phyloP scores from a whole-genome alignment of 2,797 vertebrate species.

The Poeciliopsis turneri region DNA sequence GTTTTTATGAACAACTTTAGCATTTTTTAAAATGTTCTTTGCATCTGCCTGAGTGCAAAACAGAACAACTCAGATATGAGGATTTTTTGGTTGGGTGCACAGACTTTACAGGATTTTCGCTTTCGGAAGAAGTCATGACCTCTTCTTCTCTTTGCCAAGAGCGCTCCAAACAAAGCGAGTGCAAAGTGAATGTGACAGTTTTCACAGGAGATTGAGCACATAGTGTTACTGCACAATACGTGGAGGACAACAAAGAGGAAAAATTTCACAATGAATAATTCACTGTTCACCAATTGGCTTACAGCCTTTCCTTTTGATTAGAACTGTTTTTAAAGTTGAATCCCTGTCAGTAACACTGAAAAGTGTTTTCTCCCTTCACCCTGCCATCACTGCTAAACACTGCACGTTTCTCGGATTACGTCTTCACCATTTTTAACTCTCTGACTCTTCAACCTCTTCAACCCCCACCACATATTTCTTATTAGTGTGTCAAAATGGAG shows the following conservation, averaged over 20 bases:
- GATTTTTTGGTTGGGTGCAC: conserved; percentile 27
- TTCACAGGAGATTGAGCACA: conserved; percentile 25
- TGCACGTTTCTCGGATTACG: conserved; percentile 22
- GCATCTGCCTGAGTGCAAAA: conserved; percentile 16
- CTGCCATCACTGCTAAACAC: conserved; percentile 6
- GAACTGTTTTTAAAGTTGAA: conserved; percentile 10
- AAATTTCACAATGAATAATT: background rate
- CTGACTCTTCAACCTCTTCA: background rate
- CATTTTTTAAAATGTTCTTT: conserved; percentile 9
- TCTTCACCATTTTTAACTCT: conserved; percentile 44
- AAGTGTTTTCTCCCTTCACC: background rate
- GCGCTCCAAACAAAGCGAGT: conserved; percentile 27
- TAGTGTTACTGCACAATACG: conserved; percentile 19
- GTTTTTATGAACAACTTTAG: conserved; percentile 39
- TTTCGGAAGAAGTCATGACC: conserved; percentile 21
- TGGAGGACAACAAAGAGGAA: background rate
- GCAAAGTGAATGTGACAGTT: conserved; percentile 47
- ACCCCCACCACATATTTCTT: conserved; percentile 21
- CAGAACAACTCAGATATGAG: conserved; percentile 27
- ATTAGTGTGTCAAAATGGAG: conserved; percentile 42
- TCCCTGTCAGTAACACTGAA: background rate
- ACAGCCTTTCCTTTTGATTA: conserved; percentile 11
- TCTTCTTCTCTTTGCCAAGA: conserved; percentile 42
- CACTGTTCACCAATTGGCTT: background rate
- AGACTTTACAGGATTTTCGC: conserved; percentile 32